Evolutionary conservation across 2,113 vertebrate genomes (phyloP).

Genomic region (Cynoglossus semilaevis): DNA sequence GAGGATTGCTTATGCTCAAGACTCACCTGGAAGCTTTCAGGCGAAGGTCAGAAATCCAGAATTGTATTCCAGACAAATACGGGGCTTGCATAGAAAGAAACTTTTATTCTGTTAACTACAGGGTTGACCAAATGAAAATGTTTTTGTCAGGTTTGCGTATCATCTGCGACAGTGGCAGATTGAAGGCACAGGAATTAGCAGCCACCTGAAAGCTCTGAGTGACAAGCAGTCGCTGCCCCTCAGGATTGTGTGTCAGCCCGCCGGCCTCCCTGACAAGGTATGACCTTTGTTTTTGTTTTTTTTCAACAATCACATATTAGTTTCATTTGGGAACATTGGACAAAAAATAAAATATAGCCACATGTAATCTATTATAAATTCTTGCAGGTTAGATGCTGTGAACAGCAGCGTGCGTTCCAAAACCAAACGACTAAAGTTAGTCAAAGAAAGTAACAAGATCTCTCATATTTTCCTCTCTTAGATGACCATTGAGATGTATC

Average conservation of each 20-base stretch:
- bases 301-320: too few relatives aligned
- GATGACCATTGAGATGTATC: constrained; percentile 99
- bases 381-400: too few relatives aligned
- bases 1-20: constrained; percentile 97
- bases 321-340: too few relatives aligned
- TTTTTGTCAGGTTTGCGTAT: constrained; percentile 88
- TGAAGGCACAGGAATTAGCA: constrained; percentile 97
- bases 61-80: neutral
- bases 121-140: neutral
- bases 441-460: too few relatives aligned
- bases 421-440: too few relatives aligned
- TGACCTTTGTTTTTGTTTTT: too few relatives aligned
- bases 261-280: constrained; percentile 94
- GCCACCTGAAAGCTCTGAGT: constrained; percentile 96
- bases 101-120: neutral
- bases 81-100: neutral
- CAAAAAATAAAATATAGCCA: too few relatives aligned
- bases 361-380: too few relatives aligned
- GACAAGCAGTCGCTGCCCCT: constrained; percentile 96
- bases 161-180: constrained; percentile 99
- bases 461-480: constrained; percentile 44
- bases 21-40: constrained; percentile 98
- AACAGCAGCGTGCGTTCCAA: too few relatives aligned
- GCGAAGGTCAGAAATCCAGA: constrained; percentile 79
- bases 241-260: constrained; percentile 95